These are phyloP conservation scores for Alouatta palliata DNA, from an alignment of 2,113 vertebrate genomes.

Conservation along the genomic window DNA sequence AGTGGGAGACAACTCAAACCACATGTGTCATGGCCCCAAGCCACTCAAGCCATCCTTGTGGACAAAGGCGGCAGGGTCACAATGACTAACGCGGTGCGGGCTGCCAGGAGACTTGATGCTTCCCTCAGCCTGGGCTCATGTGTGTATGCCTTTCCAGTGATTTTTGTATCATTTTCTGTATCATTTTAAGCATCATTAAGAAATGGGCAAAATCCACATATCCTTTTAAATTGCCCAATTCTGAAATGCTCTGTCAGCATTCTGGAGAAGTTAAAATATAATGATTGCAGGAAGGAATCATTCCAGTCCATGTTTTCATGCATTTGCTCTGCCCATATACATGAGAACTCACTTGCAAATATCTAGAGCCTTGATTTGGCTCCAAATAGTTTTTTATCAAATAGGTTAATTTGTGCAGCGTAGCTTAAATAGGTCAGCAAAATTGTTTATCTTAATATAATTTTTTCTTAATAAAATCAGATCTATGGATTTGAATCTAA, in stretches of 20 bases:
- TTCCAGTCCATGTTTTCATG: background rate
- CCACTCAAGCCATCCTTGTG: background rate
- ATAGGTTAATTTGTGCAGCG: background rate
- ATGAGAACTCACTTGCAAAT: background rate
- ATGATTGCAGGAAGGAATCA: background rate
- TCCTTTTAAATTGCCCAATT: background rate
- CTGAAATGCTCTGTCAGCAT: background rate
- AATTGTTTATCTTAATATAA: background rate
- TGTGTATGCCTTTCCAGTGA: background rate
- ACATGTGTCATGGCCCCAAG: background rate
- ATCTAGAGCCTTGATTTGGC: background rate
- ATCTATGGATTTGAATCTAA: background rate
- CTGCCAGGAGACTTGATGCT: background rate
- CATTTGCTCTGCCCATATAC: background rate
- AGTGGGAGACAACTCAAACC: background rate
- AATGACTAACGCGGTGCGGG: accelerated
- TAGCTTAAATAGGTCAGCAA: background rate
- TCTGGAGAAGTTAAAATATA: background rate
- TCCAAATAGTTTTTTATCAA: background rate
- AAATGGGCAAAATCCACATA: background rate
- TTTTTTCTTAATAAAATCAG: background rate
- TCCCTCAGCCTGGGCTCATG: background rate
- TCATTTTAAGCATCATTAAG: slow-evolving; percentile 39
- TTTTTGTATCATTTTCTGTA: background rate
- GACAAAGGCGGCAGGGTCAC: background rate